Percentiles rank a stretch among this genome's conserved stretches.
These are phyloP conservation scores for Epistrophe grossulariae DNA, from an alignment of 2,888 invertebrate genomes.

Conservation along the genomic window DNA sequence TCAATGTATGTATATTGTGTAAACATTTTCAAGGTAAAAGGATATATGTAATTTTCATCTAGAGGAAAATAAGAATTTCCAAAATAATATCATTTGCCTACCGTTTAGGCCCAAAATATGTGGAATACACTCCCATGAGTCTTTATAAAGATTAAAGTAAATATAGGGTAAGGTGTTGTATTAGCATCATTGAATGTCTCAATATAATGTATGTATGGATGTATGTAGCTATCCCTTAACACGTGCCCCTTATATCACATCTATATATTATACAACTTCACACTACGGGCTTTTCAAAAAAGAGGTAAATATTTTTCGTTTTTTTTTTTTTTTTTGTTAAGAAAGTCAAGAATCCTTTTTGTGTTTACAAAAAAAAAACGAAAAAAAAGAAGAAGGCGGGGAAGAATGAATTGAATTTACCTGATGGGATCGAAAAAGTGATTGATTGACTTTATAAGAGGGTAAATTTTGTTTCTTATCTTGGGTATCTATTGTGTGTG, in stretches of 20 bases:
- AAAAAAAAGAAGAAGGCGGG: not conserved
- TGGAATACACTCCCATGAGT: constrained; percentile 26
- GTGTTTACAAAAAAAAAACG: constrained; percentile 15
- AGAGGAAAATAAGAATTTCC: constrained; percentile 37
- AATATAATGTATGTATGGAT: not conserved
- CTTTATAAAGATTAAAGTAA: constrained; percentile 11
- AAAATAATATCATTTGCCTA: constrained; percentile 46
- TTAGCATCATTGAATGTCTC: constrained; percentile 29
- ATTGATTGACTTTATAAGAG: constrained; percentile 64
- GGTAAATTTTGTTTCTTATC: constrained; percentile 54
- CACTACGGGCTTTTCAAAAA: constrained; percentile 6
- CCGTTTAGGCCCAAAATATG: constrained; percentile 30
- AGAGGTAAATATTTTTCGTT: constrained; percentile 7
- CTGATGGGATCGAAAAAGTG: constrained; percentile 57
- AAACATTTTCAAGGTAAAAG: constrained; percentile 15
- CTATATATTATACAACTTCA: not conserved
- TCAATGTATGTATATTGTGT: not conserved
- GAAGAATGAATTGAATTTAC: constrained; percentile 42
- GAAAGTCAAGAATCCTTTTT: constrained; percentile 41
- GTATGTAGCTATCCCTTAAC: not conserved
- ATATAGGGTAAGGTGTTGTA: constrained; percentile 23
- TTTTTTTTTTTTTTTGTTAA: constrained; percentile 4
- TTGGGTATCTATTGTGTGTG: constrained; percentile 32
- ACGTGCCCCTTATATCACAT: constrained; percentile 21
- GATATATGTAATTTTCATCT: not conserved